Evolutionary conservation across 2,113 vertebrate genomes (phyloP), one percentile per base, ranked within the genome.

Genomic region (Gymnobelideus leadbeateri): DNA sequence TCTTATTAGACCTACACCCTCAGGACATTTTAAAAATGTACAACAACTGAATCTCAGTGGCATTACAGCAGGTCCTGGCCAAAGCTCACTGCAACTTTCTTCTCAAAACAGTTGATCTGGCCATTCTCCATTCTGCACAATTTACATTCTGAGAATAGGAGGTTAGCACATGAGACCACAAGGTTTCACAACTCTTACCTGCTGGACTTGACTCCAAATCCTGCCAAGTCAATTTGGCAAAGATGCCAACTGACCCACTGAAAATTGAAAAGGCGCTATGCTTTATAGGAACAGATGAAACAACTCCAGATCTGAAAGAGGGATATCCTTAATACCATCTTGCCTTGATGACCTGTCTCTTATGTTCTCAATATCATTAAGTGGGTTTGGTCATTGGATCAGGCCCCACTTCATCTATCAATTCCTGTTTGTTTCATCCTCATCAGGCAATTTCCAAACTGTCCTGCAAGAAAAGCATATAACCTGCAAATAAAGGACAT

Each of bases 371-470:
- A 21, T 84, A 16, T 84, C 2, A 84, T 43, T 6, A 84, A 21
- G n/a, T 19, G 16, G 14, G 16, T 84, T 12, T 37, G 14, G 19
- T 84, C 16, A 84, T 19, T 84, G n/a, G 68, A 84, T 84, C 37
- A 21, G 37, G 68, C 1, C 2, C 6, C 19, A 84, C 6, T 43
- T 84, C 68, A 84, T 43, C 37, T 84, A 84, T 77, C 37, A 77
- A 16, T 77, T n/a, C 37, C 37, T 19, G n/a, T n/a, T 77, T 93
- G 49, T 23, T 50, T 0, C 93, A 37, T 89, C 94, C 52, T 26
- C 89, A 95, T 61, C 21, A 92, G 91, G 52, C 9, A 55, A 96
- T 96, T 97, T 91, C 54, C 68, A 43, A 43, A 84, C 7, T 84
- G n/a, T 19, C 19, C 68, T 84, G 11, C 57, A 37, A 37, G 57